Evolutionary conservation across 2,888 invertebrate species (phyloP).

Genomic region (Pseudoips prasinana): DNA sequence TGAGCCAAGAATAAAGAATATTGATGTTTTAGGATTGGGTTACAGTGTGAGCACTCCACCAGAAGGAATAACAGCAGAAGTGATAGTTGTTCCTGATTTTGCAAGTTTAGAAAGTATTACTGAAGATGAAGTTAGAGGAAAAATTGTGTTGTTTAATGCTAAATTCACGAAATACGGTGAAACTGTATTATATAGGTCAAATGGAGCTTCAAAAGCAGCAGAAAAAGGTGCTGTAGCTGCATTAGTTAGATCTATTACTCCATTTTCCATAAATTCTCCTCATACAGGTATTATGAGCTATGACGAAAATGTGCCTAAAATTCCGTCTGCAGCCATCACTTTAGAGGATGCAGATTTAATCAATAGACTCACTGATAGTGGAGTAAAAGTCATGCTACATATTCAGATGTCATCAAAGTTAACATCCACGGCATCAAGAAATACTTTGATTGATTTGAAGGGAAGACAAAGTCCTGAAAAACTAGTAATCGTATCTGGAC

Average conservation of each 20-base stretch:
- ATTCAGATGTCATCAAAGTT: slow-evolving; percentile 85
- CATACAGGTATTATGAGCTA: slow-evolving; percentile 88
- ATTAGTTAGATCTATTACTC: slow-evolving; percentile 87
- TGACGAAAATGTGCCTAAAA: slow-evolving; percentile 78
- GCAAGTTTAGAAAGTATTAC: slow-evolving; percentile 82
- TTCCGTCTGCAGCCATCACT: slow-evolving; percentile 88
- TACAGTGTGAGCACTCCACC: slow-evolving; percentile 85
- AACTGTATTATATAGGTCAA: slow-evolving; percentile 84
- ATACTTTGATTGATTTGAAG: slow-evolving; percentile 85
- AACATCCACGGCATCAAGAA: slow-evolving; percentile 84
- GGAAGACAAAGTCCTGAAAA: slow-evolving; percentile 70
- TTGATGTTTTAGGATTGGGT: slow-evolving; percentile 86
- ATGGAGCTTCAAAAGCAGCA: slow-evolving; percentile 85
- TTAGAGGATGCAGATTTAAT: slow-evolving; percentile 89
- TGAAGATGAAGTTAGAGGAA: slow-evolving; percentile 76
- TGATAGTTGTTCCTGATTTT: slow-evolving; percentile 86
- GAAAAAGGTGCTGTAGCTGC: slow-evolving; percentile 88
- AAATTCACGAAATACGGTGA: slow-evolving; percentile 83
- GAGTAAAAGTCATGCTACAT: slow-evolving; percentile 60
- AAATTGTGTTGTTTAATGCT: slow-evolving; percentile 90
- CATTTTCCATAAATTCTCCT: slow-evolving; percentile 87
- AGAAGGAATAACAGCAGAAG: slow-evolving; percentile 86
- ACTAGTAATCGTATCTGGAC: slow-evolving; percentile 90
- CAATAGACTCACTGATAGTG: slow-evolving; percentile 81
- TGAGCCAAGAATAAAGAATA: slow-evolving; percentile 79